phyloP scores from a whole-genome alignment of 2,113 vertebrate genomes.

The Eira barbara region DNA sequence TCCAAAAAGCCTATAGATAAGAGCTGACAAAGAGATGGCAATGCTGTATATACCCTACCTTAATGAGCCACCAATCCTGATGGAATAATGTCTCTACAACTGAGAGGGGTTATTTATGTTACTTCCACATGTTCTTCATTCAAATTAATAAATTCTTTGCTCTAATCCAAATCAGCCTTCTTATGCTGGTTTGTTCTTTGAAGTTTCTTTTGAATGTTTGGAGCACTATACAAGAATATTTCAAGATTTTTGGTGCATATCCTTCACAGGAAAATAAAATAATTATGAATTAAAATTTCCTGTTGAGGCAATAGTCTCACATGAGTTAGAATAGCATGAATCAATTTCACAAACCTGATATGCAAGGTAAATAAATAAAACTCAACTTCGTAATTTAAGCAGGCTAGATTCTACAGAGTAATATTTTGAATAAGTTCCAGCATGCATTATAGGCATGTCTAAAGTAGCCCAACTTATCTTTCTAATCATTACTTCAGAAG shows the following conservation, averaged over 20 bases:
- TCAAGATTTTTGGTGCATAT: not conserved
- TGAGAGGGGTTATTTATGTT: not conserved
- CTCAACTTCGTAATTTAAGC: not conserved
- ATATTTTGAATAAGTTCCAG: not conserved
- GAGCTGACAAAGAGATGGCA: not conserved
- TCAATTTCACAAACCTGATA: not conserved
- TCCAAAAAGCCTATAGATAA: not conserved
- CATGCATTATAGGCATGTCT: not conserved
- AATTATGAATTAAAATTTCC: not conserved
- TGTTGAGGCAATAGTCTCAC: not conserved
- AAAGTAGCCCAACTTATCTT: not conserved
- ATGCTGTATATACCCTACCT: fast-evolving
- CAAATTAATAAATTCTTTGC: not conserved
- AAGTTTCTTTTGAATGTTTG: not conserved
- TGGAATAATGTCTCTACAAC: not conserved
- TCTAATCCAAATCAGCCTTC: not conserved
- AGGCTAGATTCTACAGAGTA: not conserved
- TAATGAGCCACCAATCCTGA: not conserved
- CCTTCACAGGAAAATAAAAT: constrained; percentile 26
- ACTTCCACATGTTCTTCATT: not conserved
- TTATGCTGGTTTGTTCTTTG: not conserved
- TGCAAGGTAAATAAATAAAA: not conserved
- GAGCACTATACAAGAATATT: not conserved
- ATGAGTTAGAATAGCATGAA: not conserved
- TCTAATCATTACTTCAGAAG: not conserved